These are phyloP conservation scores for Pyrrhosoma nymphula DNA, from an alignment of 2,888 invertebrate species.

Conservation along the genomic window DNA sequence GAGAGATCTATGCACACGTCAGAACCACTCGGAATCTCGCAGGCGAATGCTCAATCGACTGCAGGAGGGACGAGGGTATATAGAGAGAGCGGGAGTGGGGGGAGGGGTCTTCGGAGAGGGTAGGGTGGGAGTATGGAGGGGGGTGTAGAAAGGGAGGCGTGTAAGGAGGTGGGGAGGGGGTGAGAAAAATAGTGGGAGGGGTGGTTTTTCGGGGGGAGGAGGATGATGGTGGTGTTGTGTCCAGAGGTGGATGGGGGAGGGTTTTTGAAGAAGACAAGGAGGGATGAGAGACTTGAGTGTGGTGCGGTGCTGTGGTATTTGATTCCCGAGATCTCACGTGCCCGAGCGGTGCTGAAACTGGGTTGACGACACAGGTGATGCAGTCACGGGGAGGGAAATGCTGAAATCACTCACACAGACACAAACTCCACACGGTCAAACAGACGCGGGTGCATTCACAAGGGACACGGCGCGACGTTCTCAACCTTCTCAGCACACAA, in stretches of 20 bases:
- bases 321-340: neutral
- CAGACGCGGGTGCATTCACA: neutral
- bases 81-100: constrained; percentile 11
- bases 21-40: neutral
- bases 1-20: neutral
- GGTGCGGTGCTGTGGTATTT: neutral
- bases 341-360: neutral
- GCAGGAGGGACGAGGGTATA: constrained; percentile 16
- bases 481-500: neutral
- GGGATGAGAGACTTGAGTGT: too few relatives aligned
- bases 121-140: neutral
- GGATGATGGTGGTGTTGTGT: neutral
- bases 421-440: neutral
- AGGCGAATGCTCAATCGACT: neutral
- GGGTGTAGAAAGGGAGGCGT: neutral
- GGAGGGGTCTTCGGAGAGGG: neutral
- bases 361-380: too few relatives aligned
- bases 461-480: neutral
- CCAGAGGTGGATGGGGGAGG: too few relatives aligned
- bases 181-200: neutral
- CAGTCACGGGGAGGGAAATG: neutral
- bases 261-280: too few relatives aligned
- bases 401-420: too few relatives aligned
- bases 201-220: constrained; percentile 2
- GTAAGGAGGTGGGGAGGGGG: neutral